A percentile compares a stretch with the other conserved stretches of the same genome.
These are phyloP conservation scores for Scaptomyza reducta DNA, from an alignment of 2,888 invertebrate species.

Conservation along the genomic window DNA sequence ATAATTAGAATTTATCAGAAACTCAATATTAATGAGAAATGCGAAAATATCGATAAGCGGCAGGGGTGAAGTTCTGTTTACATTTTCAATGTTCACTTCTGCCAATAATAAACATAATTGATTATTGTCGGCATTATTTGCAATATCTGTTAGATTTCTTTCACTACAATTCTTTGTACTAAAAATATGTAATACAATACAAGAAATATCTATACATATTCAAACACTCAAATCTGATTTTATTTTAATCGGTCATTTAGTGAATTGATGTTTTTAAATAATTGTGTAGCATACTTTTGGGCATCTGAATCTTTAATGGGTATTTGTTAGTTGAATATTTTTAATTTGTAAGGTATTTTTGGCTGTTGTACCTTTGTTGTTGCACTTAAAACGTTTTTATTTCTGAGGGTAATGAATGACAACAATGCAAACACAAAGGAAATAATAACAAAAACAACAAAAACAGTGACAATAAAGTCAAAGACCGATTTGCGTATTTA, in stretches of 20 bases:
- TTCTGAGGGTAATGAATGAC: constrained; percentile 45
- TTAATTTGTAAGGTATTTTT: too few species aligned
- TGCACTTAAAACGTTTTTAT: constrained; percentile 25
- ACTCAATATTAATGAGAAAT: constrained; percentile 14
- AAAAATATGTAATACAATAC: too few species aligned
- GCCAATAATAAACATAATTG: not conserved
- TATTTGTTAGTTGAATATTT: too few species aligned
- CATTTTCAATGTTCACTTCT: not conserved
- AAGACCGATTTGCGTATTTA: constrained; percentile 63
- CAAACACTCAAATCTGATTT: not conserved
- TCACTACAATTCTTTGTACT: not conserved
- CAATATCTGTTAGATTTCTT: not conserved
- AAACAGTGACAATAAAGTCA: constrained; percentile 42
- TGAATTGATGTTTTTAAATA: too few species aligned
- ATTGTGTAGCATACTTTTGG: too few species aligned
- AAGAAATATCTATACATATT: too few species aligned
- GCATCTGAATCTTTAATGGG: too few species aligned
- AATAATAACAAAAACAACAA: constrained; percentile 39
- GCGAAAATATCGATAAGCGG: constrained; percentile 27
- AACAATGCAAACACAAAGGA: constrained; percentile 46
- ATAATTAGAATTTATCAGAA: not conserved
- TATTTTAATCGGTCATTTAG: not conserved
- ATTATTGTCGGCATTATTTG: not conserved
- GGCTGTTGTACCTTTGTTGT: constrained; percentile 7
- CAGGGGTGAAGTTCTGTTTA: not conserved